A percentile compares a stretch with the other conserved stretches of the same genome.
These are phyloP conservation scores for Aurelia sp. DNA, from an alignment of 30 jellyfish, hydroid and myxozoan species.

Conservation along the genomic window DNA sequence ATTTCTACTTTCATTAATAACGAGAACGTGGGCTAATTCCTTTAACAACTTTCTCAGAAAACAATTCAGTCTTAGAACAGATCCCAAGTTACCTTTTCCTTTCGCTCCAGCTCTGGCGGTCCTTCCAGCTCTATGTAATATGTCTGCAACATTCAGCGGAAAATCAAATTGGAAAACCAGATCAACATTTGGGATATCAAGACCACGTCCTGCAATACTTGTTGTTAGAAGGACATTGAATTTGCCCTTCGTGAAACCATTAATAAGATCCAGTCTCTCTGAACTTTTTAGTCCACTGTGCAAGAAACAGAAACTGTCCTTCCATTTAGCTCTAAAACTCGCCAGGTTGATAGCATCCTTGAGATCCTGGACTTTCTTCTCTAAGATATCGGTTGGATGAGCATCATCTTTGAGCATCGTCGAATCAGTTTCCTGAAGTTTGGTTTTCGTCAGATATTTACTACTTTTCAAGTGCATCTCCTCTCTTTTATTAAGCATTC, in stretches of 20 bases:
- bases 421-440: no score
- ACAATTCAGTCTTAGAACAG: no score
- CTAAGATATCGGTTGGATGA: no score
- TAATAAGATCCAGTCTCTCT: conserved; percentile 53
- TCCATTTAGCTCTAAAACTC: conserved; percentile 52
- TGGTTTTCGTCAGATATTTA: conserved; percentile 12
- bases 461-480: not conserved
- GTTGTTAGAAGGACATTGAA: conserved; percentile 75
- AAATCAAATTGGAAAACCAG: conserved; percentile 80
- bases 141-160: conserved; percentile 80
- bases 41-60: no score
- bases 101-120: conserved; percentile 90
- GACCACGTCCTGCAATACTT: conserved; percentile 86
- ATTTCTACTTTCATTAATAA: no score
- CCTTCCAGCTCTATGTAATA: conserved; percentile 92
- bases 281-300: conserved; percentile 49
- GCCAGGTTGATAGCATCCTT: not conserved
- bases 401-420: no score
- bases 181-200: conserved; percentile 86
- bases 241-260: conserved; percentile 38
- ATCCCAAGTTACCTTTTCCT: conserved; percentile 71
- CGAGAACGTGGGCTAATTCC: no score
- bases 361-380: not conserved
- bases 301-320: conserved; percentile 40
- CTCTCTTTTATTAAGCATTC: conserved; percentile 4